Evolutionary conservation across 2,797 vertebrate genomes (phyloP).

Genomic region (Semaprochilodus insignis): DNA sequence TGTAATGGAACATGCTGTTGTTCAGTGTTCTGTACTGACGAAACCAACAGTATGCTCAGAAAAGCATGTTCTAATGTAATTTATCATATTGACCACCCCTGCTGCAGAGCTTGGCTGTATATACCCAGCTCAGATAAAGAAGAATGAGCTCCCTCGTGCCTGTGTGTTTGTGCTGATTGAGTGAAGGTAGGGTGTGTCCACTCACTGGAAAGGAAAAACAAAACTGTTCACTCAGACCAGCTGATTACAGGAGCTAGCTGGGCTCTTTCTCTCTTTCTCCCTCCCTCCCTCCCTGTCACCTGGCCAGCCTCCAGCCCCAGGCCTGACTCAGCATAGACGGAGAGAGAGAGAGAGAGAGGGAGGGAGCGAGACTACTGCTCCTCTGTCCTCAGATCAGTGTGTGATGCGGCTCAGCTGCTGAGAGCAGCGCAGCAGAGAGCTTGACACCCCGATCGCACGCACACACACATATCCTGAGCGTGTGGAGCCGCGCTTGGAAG

Average conservation of each 20-base stretch:
- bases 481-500: constrained; percentile 68
- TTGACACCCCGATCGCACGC: constrained; percentile 23
- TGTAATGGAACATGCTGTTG: no score
- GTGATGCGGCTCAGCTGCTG: constrained; percentile 22
- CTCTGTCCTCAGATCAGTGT: constrained; percentile 20
- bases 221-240: constrained; percentile 40
- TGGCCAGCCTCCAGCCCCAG: constrained; percentile 43
- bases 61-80: no score
- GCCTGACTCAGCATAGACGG: constrained; percentile 67
- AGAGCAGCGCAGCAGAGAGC: constrained; percentile 33
- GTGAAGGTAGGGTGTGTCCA: constrained; percentile 26
- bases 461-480: constrained; percentile 51
- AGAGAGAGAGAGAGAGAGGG: constrained; percentile 57
- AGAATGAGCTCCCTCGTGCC: neutral
- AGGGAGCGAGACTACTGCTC: constrained; percentile 24
- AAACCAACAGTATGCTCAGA: no score
- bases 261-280: constrained; percentile 60
- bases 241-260: constrained; percentile 39
- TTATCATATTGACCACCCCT: no score
- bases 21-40: no score
- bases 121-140: neutral
- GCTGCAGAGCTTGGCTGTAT: neutral
- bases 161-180: constrained; percentile 8
- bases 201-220: constrained; percentile 10
- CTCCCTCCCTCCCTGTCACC: constrained; percentile 30